A percentile compares a stretch with the other conserved stretches of the same genome.
Conservation (phyloP, 2,888 invertebrate species). For the Bhutanitis thaidina region DNA sequence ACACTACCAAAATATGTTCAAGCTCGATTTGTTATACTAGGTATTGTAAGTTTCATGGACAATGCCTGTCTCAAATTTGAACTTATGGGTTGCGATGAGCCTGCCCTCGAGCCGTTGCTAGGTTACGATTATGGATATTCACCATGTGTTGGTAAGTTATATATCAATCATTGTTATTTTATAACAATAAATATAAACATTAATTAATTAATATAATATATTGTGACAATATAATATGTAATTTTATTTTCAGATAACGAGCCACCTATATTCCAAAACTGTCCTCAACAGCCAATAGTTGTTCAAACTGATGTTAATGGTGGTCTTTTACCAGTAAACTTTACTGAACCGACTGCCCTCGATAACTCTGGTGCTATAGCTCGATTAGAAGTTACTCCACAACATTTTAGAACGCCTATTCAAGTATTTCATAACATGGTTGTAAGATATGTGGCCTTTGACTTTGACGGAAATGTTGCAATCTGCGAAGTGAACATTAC, state of each 20-base stretch:
- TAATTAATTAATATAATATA: no score
- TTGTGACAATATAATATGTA: not conserved
- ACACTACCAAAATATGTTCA: constrained; percentile 95
- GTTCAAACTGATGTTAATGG: constrained; percentile 94
- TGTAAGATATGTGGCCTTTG: constrained; percentile 97
- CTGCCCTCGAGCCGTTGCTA: constrained; percentile 88
- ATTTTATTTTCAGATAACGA: constrained; percentile 86
- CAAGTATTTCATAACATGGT: constrained; percentile 94
- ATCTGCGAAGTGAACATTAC: constrained; percentile 98
- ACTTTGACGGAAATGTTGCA: constrained; percentile 98
- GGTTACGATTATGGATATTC: constrained; percentile 97
- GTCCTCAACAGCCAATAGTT: constrained; percentile 94
- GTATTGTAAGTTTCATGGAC: constrained; percentile 97
- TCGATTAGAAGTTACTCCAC: constrained; percentile 94
- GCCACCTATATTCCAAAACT: constrained; percentile 97
- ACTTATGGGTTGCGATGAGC: constrained; percentile 96
- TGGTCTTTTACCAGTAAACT: constrained; percentile 94
- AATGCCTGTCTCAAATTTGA: constrained; percentile 98
- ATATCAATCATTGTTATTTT: not conserved
- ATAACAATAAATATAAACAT: no score
- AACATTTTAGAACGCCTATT: constrained; percentile 93
- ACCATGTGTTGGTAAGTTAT: constrained; percentile 88
- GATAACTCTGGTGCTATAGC: constrained; percentile 98
- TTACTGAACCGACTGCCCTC: constrained; percentile 95
- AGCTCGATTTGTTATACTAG: constrained; percentile 95